phyloP scores from a whole-genome alignment of 64 coral and sea anemone species.

The Acropora tenuis region DNA sequence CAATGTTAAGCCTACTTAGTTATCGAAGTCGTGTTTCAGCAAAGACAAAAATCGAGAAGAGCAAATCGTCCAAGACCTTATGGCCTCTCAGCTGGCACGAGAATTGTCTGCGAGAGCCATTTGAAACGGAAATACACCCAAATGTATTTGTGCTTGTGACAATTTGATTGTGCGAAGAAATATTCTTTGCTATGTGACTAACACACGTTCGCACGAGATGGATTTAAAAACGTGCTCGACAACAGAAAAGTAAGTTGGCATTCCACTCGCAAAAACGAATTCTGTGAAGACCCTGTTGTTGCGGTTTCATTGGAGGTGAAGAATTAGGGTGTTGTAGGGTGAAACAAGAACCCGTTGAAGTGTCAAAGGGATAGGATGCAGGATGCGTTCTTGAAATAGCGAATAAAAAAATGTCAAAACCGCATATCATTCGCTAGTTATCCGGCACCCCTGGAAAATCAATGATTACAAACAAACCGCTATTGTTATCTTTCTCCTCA shows the following conservation, averaged over 20 bases:
- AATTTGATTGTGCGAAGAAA: background rate
- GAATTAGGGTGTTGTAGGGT: slow-evolving; percentile 19
- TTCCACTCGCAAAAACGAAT: background rate
- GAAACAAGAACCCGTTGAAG: slow-evolving; percentile 47
- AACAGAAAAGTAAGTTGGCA: background rate
- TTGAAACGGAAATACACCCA: background rate
- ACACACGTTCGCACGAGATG: background rate
- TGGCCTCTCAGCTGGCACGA: background rate
- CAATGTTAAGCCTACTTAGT: background rate
- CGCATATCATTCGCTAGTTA: background rate
- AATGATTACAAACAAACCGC: background rate
- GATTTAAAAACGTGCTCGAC: background rate
- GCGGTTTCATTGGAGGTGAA: slow-evolving; percentile 9
- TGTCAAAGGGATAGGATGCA: slow-evolving; percentile 35
- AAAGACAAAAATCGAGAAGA: background rate
- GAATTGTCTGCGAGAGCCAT: background rate
- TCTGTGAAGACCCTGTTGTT: background rate
- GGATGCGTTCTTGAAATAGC: slow-evolving; percentile 19
- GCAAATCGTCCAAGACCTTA: background rate
- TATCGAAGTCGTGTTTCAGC: too few species aligned
- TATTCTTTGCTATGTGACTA: background rate
- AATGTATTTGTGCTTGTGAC: background rate
- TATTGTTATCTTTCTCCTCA: background rate
- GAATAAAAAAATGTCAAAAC: background rate
- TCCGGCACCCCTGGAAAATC: background rate